Percentiles rank a stretch among this genome's conserved stretches.
phyloP scores from a whole-genome alignment of 2,888 invertebrate genomes.

The Synergus umbraculus region DNA sequence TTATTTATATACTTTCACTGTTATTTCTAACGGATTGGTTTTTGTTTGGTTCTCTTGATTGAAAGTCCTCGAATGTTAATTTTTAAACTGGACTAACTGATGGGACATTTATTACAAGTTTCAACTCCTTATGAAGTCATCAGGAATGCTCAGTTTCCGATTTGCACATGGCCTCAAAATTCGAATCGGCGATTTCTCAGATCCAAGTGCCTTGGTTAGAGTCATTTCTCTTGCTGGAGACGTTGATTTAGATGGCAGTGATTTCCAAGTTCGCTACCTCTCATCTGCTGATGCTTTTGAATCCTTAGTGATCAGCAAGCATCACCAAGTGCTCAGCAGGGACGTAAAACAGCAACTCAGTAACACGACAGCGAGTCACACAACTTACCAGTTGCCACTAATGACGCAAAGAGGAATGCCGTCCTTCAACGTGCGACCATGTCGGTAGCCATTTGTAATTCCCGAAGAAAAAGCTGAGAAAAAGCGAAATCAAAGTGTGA shows the following conservation, averaged over 20 bases:
- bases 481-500: conserved; percentile 72
- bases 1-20: conserved; percentile 2
- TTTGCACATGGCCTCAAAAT: conserved; percentile 12
- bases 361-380: conserved; percentile 65
- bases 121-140: neutral
- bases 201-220: conserved; percentile 54
- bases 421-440: conserved; percentile 70
- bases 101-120: neutral
- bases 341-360: conserved; percentile 29
- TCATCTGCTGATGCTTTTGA: conserved; percentile 54
- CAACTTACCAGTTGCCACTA: conserved; percentile 67
- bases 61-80: neutral
- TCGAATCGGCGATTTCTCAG: conserved; percentile 55
- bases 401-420: conserved; percentile 76
- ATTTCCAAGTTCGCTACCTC: conserved; percentile 71
- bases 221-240: conserved; percentile 61
- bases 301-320: conserved; percentile 18
- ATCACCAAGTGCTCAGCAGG: conserved; percentile 5
- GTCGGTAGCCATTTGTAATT: conserved; percentile 75
- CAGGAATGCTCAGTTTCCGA: neutral
- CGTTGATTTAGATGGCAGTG: conserved; percentile 71
- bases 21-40: no score
- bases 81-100: neutral
- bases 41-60: no score
- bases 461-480: conserved; percentile 63